phyloP scores from a whole-genome alignment of 1,140 invertebrate genomes.

The Halotydeus destructor region DNA sequence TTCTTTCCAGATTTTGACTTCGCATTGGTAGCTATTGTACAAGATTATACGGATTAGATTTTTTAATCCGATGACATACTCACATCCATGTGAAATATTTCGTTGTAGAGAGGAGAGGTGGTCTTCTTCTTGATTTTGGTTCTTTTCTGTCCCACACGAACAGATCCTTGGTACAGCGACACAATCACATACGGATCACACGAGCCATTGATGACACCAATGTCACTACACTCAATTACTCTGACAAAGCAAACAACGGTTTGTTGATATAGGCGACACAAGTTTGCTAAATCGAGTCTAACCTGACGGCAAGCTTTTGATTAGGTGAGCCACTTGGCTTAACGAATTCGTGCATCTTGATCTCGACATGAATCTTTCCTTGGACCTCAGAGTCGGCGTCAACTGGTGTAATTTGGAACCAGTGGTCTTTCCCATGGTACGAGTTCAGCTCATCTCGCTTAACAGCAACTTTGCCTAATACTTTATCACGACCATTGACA shows the following conservation, averaged over 20 bases:
- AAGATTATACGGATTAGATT: constrained; percentile 6
- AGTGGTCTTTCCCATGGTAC: constrained; percentile 74
- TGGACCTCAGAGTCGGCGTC: constrained; percentile 73
- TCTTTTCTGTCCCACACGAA: constrained; percentile 53
- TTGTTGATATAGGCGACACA: background rate
- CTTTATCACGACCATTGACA: constrained; percentile 51
- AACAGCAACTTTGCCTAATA: constrained; percentile 65
- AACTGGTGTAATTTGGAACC: constrained; percentile 61
- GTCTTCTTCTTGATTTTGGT: constrained; percentile 75
- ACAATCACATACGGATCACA: constrained; percentile 73
- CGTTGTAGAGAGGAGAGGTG: constrained; percentile 63
- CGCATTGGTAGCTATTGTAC: constrained; percentile 20
- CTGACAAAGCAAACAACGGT: constrained; percentile 21
- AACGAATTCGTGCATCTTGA: constrained; percentile 22
- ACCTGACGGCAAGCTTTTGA: constrained; percentile 25
- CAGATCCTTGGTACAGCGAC: constrained; percentile 45
- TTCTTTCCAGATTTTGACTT: constrained; percentile 23
- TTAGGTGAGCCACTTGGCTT: constrained; percentile 18
- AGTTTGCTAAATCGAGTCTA: constrained; percentile 5
- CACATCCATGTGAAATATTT: constrained; percentile 66
- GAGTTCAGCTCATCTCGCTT: constrained; percentile 58
- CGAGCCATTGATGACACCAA: constrained; percentile 65
- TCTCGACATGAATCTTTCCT: constrained; percentile 28
- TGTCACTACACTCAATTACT: constrained; percentile 59
- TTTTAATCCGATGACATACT: constrained; percentile 17